A percentile compares a stretch with the other conserved stretches of the same genome.
Conservation (phyloP, 2,888 invertebrate species). For the Cataglyphis cursor region DNA sequence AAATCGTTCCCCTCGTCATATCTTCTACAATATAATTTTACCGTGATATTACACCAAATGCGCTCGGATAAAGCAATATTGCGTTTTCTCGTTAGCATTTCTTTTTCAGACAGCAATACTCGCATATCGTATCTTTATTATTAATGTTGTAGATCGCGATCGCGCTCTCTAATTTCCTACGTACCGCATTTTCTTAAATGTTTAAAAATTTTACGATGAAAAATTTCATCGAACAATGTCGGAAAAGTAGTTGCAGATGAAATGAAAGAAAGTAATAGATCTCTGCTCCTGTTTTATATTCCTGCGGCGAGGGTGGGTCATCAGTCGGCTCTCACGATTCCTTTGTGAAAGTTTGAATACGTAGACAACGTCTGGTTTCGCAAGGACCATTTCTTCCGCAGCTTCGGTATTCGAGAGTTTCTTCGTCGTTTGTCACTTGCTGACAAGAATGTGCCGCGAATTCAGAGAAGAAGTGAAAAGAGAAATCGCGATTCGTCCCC, state of each 20-base stretch:
- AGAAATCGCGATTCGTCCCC: slow-evolving; percentile 28
- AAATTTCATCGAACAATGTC: slow-evolving; percentile 27
- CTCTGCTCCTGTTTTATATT: slow-evolving; percentile 50
- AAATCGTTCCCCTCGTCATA: slow-evolving; percentile 26
- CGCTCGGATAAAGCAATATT: slow-evolving; percentile 46
- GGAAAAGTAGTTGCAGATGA: slow-evolving; percentile 33
- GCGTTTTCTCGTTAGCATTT: slow-evolving; percentile 48
- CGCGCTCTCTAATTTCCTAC: not conserved
- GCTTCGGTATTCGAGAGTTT: slow-evolving; percentile 8
- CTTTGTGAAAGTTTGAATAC: slow-evolving; percentile 60
- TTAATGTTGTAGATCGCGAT: slow-evolving; percentile 10
- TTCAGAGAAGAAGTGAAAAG: slow-evolving; percentile 47
- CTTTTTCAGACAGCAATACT: slow-evolving; percentile 8
- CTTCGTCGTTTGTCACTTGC: slow-evolving; percentile 11
- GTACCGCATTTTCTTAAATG: slow-evolving; percentile 5
- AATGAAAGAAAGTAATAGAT: slow-evolving; percentile 38
- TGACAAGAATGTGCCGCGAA: slow-evolving; percentile 33
- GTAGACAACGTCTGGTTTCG: slow-evolving; percentile 45
- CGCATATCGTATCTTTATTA: slow-evolving; percentile 24
- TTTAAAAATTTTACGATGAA: slow-evolving; percentile 34
- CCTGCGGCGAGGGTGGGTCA: slow-evolving; percentile 25
- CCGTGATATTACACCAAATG: slow-evolving; percentile 53
- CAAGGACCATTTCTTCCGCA: slow-evolving; percentile 43
- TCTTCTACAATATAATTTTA: slow-evolving; percentile 58
- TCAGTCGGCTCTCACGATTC: slow-evolving; percentile 61